Evolutionary conservation across 2,113 vertebrate genomes (phyloP).

Genomic region (Erythrolamprus reginae): DNA sequence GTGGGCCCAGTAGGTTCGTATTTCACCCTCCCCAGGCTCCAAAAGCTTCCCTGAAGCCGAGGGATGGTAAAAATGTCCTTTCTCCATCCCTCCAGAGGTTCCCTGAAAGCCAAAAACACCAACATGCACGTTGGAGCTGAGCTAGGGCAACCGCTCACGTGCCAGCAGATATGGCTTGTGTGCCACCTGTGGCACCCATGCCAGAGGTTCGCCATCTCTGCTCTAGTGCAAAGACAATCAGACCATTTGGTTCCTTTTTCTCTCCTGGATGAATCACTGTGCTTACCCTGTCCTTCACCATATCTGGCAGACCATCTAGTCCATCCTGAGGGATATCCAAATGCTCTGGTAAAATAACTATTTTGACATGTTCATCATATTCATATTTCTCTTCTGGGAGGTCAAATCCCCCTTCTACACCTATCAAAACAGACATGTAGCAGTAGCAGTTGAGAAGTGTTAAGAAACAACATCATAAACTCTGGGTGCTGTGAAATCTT

Average conservation of each 20-base stretch:
- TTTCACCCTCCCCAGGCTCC: too few relatives aligned
- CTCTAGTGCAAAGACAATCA: not conserved
- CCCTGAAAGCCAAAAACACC: too few relatives aligned
- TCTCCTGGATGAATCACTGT: not conserved
- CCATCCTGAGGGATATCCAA: slow-evolving; percentile 89
- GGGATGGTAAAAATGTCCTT: too few relatives aligned
- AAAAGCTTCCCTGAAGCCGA: too few relatives aligned
- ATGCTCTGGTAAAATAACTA: slow-evolving; percentile 92
- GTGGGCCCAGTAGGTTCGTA: too few relatives aligned
- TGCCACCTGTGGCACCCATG: too few relatives aligned
- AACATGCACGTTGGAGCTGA: too few relatives aligned
- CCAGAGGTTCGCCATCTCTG: too few relatives aligned
- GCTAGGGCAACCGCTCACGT: too few relatives aligned
- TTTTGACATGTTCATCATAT: slow-evolving; percentile 91
- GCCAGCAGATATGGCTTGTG: too few relatives aligned
- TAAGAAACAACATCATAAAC: not conserved
- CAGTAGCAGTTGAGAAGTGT: not conserved
- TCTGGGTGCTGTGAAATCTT: not conserved
- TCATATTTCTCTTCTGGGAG: slow-evolving; percentile 85
- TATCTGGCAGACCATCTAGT: slow-evolving; percentile 82
- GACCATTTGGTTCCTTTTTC: not conserved
- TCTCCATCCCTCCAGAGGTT: too few relatives aligned
- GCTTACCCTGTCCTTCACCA: slow-evolving; percentile 90
- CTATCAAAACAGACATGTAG: slow-evolving; percentile 60
- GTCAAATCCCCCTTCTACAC: slow-evolving; percentile 95